A percentile compares a stretch with the other conserved stretches of the same genome.
These are phyloP conservation scores for Trichopoda pennipes DNA, from an alignment of 2,888 invertebrate species.

Conservation along the genomic window DNA sequence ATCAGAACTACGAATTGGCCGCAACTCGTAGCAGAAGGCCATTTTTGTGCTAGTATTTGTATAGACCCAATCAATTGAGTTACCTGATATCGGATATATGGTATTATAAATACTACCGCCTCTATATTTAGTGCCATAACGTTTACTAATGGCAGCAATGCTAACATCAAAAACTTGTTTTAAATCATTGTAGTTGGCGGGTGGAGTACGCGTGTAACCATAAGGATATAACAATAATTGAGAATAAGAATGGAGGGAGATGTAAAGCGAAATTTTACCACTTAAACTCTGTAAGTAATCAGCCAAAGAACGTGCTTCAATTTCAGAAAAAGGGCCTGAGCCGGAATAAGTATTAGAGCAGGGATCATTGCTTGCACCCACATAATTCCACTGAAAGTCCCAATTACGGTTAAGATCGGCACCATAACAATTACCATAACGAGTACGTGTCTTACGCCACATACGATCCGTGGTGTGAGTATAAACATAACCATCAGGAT, in stretches of 20 bases:
- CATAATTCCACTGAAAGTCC: slow-evolving; percentile 85
- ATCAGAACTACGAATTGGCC: slow-evolving; percentile 74
- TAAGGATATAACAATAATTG: no score
- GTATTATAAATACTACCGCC: slow-evolving; percentile 81
- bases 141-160: slow-evolving; percentile 74
- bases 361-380: slow-evolving; percentile 83
- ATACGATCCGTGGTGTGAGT: slow-evolving; percentile 83
- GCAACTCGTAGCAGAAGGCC: slow-evolving; percentile 85
- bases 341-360: slow-evolving; percentile 87
- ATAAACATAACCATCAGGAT: slow-evolving; percentile 89
- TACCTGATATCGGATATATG: slow-evolving; percentile 83
- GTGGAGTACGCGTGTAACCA: no score
- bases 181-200: no score
- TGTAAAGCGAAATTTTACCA: slow-evolving; percentile 83
- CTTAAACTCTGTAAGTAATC: slow-evolving; percentile 82
- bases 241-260: slow-evolving; percentile 89
- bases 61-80: slow-evolving; percentile 86
- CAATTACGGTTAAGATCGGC: slow-evolving; percentile 90
- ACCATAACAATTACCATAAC: slow-evolving; percentile 83
- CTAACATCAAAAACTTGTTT: slow-evolving; percentile 76
- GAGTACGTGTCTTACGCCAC: slow-evolving; percentile 86
- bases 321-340: slow-evolving; percentile 86
- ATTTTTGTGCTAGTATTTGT: slow-evolving; percentile 82
- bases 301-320: slow-evolving; percentile 83
- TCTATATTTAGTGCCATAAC: slow-evolving; percentile 80